Base-by-base conservation (phyloP, 2,797 vertebrate species). In the Gila robusta region DNA sequence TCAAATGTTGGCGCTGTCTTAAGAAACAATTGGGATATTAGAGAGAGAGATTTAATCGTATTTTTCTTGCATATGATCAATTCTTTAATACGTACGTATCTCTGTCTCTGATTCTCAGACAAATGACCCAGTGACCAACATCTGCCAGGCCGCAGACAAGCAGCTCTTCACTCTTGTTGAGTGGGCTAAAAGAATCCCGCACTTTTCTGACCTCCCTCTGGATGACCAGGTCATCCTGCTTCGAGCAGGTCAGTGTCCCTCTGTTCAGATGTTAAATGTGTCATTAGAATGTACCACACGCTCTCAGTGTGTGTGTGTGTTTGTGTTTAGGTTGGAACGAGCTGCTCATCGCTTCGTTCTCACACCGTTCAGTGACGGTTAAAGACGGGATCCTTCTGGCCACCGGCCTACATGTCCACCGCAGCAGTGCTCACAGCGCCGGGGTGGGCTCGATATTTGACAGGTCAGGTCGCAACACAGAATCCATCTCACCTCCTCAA, bases 401-500 rank as follows among this genome's bases (percentile, higher is more conserved):
- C 87, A 99, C 98, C 0, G 98, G 98, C 16, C 95, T 99, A 79
- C 98, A 99, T 0, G 98, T 99, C 52, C 98, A 99, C 90, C 96
- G 98, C 85, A 99, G 96, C 94, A 99, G 98, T 0, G 98, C 98
- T 74, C 98, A 99, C 94, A 99, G 97, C 0, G 98, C 98, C 0
- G 98, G 98, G 0, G 98, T 99, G 41, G 98, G 98, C 84, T 99
- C 98, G 90, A 99, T 99, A 91, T 99, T 99, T 16, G 98, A 99
- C 94, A 97, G 98, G 98, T 98, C 79, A 70, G 91, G 9, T 16
- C 9, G 54, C 26, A 64, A 71, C 21, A 21, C 21, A 47, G 10
- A 69, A 17, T 59, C 72, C 37, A 21, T 26, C 28, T 17, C 10
- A 23, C 67, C 35, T 35, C 10, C 73, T 76, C 62, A 67, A 72